Base-by-base conservation (phyloP, 2,888 invertebrate species). In the Hipparchia semele region DNA sequence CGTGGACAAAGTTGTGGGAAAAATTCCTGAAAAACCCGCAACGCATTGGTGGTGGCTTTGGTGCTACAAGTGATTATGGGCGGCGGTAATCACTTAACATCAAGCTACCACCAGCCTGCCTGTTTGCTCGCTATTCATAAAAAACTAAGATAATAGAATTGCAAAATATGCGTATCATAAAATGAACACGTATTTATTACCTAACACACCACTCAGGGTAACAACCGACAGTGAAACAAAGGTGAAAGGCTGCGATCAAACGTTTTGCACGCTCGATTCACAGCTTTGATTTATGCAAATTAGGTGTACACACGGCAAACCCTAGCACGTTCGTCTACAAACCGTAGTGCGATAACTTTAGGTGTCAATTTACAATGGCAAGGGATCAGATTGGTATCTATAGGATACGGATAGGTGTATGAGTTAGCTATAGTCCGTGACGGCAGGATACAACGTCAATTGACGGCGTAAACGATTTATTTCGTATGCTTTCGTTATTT, bases 281-380 rank as follows among this genome's bases (percentile, higher is more conserved):
- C 73, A 23, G 54, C 73, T 75, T 72, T 75, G 75, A 75, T 75
- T 75, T 71, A 75, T 70, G 70, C 58, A 74, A 74, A 72, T 72
- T 74, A 61, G 51, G 69, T 69, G 69, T 61, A 69, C 69, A 69
- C 61, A 53, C n/a, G 46, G 54, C 23, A 33, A 39, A 46, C 6
- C n/a, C 39, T 54, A 33, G 49, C 53, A n/a, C 13, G 7, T 2
- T 39, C 60, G 13, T 67, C 6, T 46, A 53, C 13, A 46, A 12
- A 39, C 60, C 67, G 46, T 71, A 45, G 33, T 9, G 7, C 12
- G n/a, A 23, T 58, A 2, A 7, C 4, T 12, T 62, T 39, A 64
- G 33, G 49, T 46, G 9, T n/a, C 33, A 65, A 46, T n/a, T 65
- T 58, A 9, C 70, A 12, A 51, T 60, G 7, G 23, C 68, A 59